Base-by-base conservation (phyloP, 2,113 vertebrate genomes). In the Narcine bancroftii region DNA sequence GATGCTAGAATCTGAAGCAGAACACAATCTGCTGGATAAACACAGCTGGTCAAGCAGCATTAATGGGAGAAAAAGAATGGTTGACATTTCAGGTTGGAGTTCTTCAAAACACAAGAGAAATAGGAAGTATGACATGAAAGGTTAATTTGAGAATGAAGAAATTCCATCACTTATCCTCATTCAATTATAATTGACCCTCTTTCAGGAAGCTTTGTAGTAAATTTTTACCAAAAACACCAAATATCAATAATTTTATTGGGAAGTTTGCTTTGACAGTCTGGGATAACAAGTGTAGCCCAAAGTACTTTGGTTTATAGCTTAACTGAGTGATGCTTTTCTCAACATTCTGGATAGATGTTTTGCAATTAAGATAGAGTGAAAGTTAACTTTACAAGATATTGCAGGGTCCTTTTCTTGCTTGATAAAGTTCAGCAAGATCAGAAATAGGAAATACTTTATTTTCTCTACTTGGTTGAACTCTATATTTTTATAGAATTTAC, bases 201-300 rank as follows among this genome's bases (percentile, higher is more conserved):
- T 53, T 36, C 15, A 69, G 21, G 19, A n/a, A 26, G 53, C 53
- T 36, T 60, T 87, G 15, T 29, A 60, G 47, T 29, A 53, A 81
- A 81, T 47, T 24, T n/a, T 47, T 79, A 79, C 76, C 76, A 79
- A 79, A 19, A 79, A 75, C 72, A 75, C 45, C 75, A 77, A 45
- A 77, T 2, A 77, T 77, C 45, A 77, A 45, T 77, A 45, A n/a
- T 26, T 33, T 33, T 24, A 81, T 45, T 9, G 21, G 42, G 24
- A 50, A 45, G 26, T 50, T 47, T 36, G 2, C 42, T 81, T 81
- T 39, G 24, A 24, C 10, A 76, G 4, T 19, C 39, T 76, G 75
- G 36, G 24, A 39, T 17, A 45, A 76, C 42, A 19, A 42, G n/a
- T n/a, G n/a, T 26, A n/a, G 29, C 4, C 29, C 29, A 56, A 19